phyloP scores from a whole-genome alignment of 2,797 vertebrate species.

The Gymnothorax reevesii region DNA sequence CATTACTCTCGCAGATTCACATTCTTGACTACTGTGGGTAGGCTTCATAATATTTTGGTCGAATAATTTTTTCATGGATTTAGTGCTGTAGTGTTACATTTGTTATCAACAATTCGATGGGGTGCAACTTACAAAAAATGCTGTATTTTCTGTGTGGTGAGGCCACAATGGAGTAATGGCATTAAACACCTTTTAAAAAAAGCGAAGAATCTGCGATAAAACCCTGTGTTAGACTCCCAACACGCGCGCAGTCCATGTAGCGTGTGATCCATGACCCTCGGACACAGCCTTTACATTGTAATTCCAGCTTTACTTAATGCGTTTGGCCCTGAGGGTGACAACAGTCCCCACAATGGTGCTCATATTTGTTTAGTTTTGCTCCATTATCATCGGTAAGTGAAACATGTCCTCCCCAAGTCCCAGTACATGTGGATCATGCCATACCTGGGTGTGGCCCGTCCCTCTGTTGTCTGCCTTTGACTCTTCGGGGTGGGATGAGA shows the following conservation, averaged over 20 bases:
- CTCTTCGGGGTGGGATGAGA: constrained; percentile 28
- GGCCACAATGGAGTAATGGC: no score
- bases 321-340: neutral
- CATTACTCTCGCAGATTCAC: constrained; percentile 35
- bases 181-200: no score
- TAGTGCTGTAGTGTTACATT: no score
- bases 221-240: neutral
- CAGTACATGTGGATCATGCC: neutral
- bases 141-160: no score
- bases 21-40: neutral
- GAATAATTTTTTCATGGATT: no score
- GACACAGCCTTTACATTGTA: neutral
- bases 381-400: constrained; percentile 14
- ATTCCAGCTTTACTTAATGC: neutral
- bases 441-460: neutral
- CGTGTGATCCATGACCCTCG: neutral
- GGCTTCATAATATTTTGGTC: no score
- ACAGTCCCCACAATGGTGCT: neutral
- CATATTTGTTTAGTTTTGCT: neutral
- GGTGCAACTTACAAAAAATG: no score
- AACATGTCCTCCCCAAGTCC: neutral
- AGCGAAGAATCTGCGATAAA: no score
- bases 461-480: neutral
- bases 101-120: no score
- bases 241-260: neutral